These are phyloP conservation scores for Papilio helenus DNA, from an alignment of 1,140 invertebrate genomes.

Conservation along the genomic window DNA sequence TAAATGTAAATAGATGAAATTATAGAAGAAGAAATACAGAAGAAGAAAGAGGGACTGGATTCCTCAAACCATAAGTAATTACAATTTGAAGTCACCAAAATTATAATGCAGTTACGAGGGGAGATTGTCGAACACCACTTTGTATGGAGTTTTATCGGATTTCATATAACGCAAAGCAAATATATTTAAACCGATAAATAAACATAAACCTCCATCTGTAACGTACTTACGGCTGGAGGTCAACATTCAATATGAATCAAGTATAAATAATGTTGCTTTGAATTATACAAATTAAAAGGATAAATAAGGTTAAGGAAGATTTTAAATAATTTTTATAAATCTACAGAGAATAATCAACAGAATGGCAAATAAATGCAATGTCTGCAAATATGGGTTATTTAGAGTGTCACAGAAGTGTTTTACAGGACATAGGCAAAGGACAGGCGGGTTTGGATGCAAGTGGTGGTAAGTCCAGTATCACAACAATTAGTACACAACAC, in stretches of 20 bases:
- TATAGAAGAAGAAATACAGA: slow-evolving; percentile 64
- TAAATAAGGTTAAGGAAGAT: slow-evolving; percentile 42
- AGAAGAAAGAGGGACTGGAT: slow-evolving; percentile 78
- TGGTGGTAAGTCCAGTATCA: slow-evolving; percentile 69
- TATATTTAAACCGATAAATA: slow-evolving; percentile 51
- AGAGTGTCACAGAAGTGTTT: not conserved
- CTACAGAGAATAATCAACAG: not conserved
- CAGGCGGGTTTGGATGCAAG: slow-evolving; percentile 66
- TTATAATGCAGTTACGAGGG: slow-evolving; percentile 84
- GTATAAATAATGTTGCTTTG: slow-evolving; percentile 56
- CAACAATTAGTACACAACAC: slow-evolving; percentile 79
- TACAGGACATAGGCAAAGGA: slow-evolving; percentile 6
- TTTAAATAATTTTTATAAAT: slow-evolving; percentile 14
- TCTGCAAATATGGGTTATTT: not conserved
- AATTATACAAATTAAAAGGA: slow-evolving; percentile 57
- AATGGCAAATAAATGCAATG: slow-evolving; percentile 12
- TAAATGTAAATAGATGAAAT: slow-evolving; percentile 51
- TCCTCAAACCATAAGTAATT: slow-evolving; percentile 81
- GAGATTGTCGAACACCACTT: slow-evolving; percentile 80
- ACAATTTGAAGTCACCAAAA: slow-evolving; percentile 83
- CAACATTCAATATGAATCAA: slow-evolving; percentile 49
- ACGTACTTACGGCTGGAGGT: slow-evolving; percentile 70
- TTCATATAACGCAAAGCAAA: slow-evolving; percentile 61
- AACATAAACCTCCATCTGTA: slow-evolving; percentile 68
- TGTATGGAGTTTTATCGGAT: slow-evolving; percentile 44